Base-by-base conservation (phyloP, 2,797 vertebrate genomes). In the Hypotaenidia okinawae region DNA sequence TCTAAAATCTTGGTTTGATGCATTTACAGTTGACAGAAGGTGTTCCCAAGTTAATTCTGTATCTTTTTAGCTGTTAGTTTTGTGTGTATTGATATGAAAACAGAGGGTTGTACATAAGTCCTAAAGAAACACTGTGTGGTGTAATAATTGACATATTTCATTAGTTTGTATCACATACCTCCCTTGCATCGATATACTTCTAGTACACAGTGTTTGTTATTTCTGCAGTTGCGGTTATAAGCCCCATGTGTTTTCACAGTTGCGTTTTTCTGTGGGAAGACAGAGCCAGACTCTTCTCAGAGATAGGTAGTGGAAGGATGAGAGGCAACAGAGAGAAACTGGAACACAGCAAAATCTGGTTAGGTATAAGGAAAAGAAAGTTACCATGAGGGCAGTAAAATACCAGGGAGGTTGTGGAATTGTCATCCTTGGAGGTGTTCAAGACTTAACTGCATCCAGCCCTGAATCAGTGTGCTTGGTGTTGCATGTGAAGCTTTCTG, bases 91-190 rank as follows among this genome's bases (percentile, higher is more conserved):
- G 64, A 2, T 72, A 28, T 75, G 41, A 64, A 87, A 82, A 35
- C 22, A 64, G 58, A 57, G 27, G 8, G 19, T 57, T 16, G 35
- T 63, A 67, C 88, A 43, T 83, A 67, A 74, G 24, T 33, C 59
- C 11, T 67, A 13, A 81, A 52, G 54, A 78, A 78, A 35, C 4
- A 6, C 8, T 3, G 1, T 21, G n/a, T 51, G 49, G 10, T 58
- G 8, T 28, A 61, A 14, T 37, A 33, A 76, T 18, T 10, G 30
- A 11, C 27, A 1, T 11, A 18, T 33, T 84, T 73, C 2, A 10
- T 45, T 64, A 21, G 19, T 47, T 80, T 3, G 1, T 69, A 10
- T 43, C 3, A 0, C 69, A 11, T 5, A 4, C 22, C 30, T 89
- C 25, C n/a, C 18, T 93, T 63, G n/a, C 3, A 10, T 8, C 41